Evolutionary conservation across 2,797 vertebrate genomes (phyloP).

Genomic region (Loriculus beryllinus): DNA sequence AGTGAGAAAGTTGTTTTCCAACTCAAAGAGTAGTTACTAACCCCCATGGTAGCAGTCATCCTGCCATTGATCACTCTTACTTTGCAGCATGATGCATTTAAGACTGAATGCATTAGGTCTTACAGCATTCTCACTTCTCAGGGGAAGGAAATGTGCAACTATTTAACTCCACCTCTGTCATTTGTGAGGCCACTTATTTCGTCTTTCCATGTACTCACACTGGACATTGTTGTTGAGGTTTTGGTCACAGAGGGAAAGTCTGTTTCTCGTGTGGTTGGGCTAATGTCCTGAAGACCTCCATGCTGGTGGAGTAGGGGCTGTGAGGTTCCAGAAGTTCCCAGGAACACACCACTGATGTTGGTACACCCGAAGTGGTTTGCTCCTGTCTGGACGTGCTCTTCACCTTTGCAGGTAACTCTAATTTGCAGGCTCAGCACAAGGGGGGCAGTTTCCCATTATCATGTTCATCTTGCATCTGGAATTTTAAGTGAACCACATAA

Average conservation of each 20-base stretch:
- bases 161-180: accelerated
- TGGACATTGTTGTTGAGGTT: accelerated
- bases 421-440: slow-evolving; percentile 39
- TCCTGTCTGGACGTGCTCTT: neutral
- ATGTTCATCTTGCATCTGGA: slow-evolving; percentile 29
- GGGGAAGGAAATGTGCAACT: neutral
- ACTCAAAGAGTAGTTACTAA: neutral
- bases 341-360: accelerated
- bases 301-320: neutral
- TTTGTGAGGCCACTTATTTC: neutral
- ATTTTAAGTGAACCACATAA: slow-evolving; percentile 47
- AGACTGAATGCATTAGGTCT: neutral
- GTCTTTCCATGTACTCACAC: neutral
- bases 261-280: neutral
- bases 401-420: slow-evolving; percentile 9
- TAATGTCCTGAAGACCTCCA: neutral
- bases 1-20: neutral
- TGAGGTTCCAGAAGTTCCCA: neutral
- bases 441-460: slow-evolving; percentile 12
- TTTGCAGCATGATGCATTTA: neutral
- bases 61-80: accelerated
- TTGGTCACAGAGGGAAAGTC: neutral
- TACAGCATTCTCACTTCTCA: neutral
- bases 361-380: neutral
- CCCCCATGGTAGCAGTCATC: accelerated